phyloP scores from a whole-genome alignment of 2,888 invertebrate species.

The Shargacucullia verbasci region DNA sequence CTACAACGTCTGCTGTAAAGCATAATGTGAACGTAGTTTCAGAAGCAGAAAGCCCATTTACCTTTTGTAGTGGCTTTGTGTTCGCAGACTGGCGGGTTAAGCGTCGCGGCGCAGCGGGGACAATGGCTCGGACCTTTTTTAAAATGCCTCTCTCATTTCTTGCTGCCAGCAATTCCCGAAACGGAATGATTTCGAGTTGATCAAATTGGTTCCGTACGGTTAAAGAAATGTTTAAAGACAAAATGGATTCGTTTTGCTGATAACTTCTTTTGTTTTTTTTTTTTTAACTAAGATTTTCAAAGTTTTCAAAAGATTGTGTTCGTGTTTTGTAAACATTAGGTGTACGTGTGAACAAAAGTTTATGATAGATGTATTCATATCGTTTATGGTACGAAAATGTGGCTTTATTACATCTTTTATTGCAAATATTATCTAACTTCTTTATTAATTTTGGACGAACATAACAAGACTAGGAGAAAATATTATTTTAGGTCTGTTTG shows the following conservation, averaged over 20 bases:
- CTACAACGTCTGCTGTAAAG: slow-evolving; percentile 70
- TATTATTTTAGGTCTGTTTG: slow-evolving; percentile 33
- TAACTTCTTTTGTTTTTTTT: slow-evolving; percentile 34
- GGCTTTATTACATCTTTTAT: slow-evolving; percentile 44
- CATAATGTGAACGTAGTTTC: slow-evolving; percentile 77
- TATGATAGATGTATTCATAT: slow-evolving; percentile 43
- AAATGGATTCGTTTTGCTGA: slow-evolving; percentile 45
- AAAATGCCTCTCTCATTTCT: slow-evolving; percentile 74
- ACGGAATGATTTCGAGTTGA: slow-evolving; percentile 68
- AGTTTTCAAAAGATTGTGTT: slow-evolving; percentile 33
- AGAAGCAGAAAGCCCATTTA: slow-evolving; percentile 81
- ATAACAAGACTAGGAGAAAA: slow-evolving; percentile 29
- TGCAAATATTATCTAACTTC: slow-evolving; percentile 39
- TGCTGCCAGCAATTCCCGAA: slow-evolving; percentile 68
- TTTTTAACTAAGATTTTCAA: slow-evolving; percentile 31
- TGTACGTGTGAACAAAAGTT: slow-evolving; percentile 39
- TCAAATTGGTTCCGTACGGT: slow-evolving; percentile 65
- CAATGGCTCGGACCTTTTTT: slow-evolving; percentile 79
- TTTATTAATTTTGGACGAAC: slow-evolving; percentile 44
- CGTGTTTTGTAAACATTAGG: slow-evolving; percentile 33
- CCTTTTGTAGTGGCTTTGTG: slow-evolving; percentile 84
- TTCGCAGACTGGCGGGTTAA: slow-evolving; percentile 79
- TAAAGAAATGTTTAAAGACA: slow-evolving; percentile 59
- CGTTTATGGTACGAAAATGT: slow-evolving; percentile 27
- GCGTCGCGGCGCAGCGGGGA: slow-evolving; percentile 73